These are phyloP conservation scores for Drosophila nebulosa DNA, from an alignment of 1,140 invertebrate genomes.

Conservation along the genomic window DNA sequence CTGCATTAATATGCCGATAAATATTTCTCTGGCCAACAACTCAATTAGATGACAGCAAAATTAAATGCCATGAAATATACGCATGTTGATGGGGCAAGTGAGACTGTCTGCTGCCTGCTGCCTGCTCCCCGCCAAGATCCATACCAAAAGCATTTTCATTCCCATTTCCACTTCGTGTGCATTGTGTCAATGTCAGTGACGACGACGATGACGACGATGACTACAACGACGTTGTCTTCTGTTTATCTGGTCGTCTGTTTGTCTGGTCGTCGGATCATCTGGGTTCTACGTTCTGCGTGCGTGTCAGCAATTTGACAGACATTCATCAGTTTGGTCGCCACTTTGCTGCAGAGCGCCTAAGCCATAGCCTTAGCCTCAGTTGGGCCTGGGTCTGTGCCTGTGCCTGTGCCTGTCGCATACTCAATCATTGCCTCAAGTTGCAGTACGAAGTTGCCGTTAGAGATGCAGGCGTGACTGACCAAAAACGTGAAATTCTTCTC, in stretches of 20 bases:
- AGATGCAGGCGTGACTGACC: conserved; percentile 15
- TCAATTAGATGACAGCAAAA: conserved; percentile 74
- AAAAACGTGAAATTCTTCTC: neutral
- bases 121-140: neutral
- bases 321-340: conserved; percentile 62
- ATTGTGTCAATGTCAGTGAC: conserved; percentile 56
- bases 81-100: conserved; percentile 35
- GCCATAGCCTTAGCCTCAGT: too few species aligned
- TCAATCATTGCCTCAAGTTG: conserved; percentile 53
- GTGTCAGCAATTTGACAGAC: conserved; percentile 77
- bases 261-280: conserved; percentile 28
- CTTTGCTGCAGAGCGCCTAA: conserved; percentile 27
- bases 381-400: neutral
- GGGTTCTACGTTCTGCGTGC: conserved; percentile 37
- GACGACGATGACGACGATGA: conserved; percentile 4
- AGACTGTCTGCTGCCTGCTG: too few species aligned
- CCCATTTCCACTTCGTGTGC: conserved; percentile 26
- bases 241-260: conserved; percentile 3
- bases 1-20: conserved; percentile 78
- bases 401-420: conserved; percentile 62
- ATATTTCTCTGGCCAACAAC: conserved; percentile 64
- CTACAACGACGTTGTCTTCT: neutral
- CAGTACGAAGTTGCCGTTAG: conserved; percentile 1
- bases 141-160: neutral
- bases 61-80: conserved; percentile 75